Conservation (phyloP, 2,797 vertebrate genomes). For the Hypotaenidia philippensis region DNA sequence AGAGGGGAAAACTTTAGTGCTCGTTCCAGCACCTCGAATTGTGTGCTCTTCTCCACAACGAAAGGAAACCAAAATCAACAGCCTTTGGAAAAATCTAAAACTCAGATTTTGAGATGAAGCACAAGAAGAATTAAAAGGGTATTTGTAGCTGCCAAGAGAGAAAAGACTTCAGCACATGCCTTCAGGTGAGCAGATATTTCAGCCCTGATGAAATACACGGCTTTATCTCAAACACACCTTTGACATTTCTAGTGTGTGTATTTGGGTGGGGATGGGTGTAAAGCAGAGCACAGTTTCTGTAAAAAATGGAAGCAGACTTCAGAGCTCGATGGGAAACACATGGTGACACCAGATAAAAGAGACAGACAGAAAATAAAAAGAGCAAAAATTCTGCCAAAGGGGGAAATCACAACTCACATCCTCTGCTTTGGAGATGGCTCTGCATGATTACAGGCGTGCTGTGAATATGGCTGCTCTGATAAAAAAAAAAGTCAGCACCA, state of each 20-base stretch:
- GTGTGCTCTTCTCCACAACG: neutral
- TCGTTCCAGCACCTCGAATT: neutral
- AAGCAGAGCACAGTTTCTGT: constrained; percentile 43
- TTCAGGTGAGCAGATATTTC: constrained; percentile 38
- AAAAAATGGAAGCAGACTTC: constrained; percentile 65
- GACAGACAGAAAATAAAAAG: constrained; percentile 54
- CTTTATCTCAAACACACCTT: constrained; percentile 53
- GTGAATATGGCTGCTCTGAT: neutral
- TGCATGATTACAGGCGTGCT: neutral
- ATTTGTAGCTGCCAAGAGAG: constrained; percentile 28
- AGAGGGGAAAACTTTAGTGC: neutral
- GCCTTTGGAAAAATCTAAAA: constrained; percentile 6
- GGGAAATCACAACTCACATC: constrained; percentile 18
- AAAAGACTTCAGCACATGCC: constrained; percentile 28
- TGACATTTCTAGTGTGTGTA: constrained; percentile 49
- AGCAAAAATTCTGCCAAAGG: constrained; percentile 62
- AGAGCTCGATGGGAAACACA: constrained; percentile 63
- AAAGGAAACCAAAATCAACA: neutral
- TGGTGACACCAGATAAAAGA: constrained; percentile 70
- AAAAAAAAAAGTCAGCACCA: neutral
- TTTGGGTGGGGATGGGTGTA: constrained; percentile 56
- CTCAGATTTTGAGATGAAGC: constrained; percentile 32
- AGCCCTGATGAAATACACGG: neutral
- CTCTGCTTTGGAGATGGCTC: constrained; percentile 48
- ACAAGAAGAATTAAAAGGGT: constrained; percentile 33